Evolutionary conservation across 1,140 invertebrate species (phyloP).

Genomic region (Solen grandis): DNA sequence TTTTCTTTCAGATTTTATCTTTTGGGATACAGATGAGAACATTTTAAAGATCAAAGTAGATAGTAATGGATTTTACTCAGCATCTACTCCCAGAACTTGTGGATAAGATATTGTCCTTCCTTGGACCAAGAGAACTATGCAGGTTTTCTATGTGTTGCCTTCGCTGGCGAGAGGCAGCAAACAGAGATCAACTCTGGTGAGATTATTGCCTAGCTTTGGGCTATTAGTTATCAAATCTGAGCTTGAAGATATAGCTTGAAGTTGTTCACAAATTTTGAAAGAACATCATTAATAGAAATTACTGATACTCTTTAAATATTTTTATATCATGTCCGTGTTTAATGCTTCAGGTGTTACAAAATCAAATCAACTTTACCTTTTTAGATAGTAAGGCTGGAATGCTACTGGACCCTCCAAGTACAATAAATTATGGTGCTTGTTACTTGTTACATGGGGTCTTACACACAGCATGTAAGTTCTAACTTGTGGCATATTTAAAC

Average conservation of each 20-base stretch:
- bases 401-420: too few species aligned
- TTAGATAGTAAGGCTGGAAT: background rate
- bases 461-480: too few species aligned
- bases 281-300: too few species aligned
- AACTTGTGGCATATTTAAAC: too few species aligned
- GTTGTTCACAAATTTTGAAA: background rate
- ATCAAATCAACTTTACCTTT: background rate
- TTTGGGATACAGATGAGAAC: too few species aligned
- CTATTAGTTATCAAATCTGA: background rate
- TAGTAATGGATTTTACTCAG: conserved; percentile 50
- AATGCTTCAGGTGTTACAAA: background rate
- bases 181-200: conserved; percentile 50
- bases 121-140: conserved; percentile 27
- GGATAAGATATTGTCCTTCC: conserved; percentile 41
- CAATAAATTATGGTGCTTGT: too few species aligned
- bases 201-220: too few species aligned
- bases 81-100: conserved; percentile 27
- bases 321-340: background rate
- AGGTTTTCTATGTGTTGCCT: conserved; percentile 38
- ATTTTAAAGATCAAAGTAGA: too few species aligned
- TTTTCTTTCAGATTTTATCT: too few species aligned
- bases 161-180: conserved; percentile 47
- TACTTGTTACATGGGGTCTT: too few species aligned
- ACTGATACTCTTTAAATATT: background rate
- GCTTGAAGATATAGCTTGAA: background rate